phyloP scores from a whole-genome alignment of 2,113 vertebrate species.

The Phrynosoma blainvillii region DNA sequence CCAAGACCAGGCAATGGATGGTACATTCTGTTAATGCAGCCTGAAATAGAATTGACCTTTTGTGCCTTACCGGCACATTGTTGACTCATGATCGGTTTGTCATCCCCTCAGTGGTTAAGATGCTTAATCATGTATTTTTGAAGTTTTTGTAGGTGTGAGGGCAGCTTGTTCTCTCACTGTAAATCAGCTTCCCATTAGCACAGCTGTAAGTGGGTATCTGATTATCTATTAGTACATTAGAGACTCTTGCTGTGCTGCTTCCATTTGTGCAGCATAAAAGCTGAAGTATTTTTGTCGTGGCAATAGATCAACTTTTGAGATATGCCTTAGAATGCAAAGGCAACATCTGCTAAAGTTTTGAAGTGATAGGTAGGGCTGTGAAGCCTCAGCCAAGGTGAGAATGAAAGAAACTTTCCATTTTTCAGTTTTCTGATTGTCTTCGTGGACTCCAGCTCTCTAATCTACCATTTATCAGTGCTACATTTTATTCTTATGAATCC shows the following conservation, averaged over 20 bases:
- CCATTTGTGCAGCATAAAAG: background rate
- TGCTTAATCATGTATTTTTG: conserved; percentile 12
- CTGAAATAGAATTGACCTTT: conserved; percentile 40
- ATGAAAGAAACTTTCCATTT: background rate
- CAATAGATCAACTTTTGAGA: background rate
- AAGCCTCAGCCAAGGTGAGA: background rate
- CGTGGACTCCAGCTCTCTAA: background rate
- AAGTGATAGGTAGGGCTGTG: background rate
- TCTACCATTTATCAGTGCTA: background rate
- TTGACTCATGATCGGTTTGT: conserved; percentile 33
- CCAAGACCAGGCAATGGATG: background rate
- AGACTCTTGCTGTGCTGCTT: conserved; percentile 16
- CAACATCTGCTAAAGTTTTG: background rate
- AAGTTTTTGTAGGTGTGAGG: conserved; percentile 24
- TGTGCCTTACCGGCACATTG: background rate
- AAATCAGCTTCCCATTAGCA: conserved; percentile 9
- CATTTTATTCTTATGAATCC: background rate
- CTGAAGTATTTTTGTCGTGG: conserved; percentile 13
- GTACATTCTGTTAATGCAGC: conserved; percentile 13
- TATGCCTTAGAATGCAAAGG: background rate
- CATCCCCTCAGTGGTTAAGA: conserved; percentile 21
- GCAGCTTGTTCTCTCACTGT: conserved; percentile 27
- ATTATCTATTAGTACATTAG: conserved; percentile 17
- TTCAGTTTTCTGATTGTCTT: background rate
- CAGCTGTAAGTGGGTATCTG: conserved; percentile 19